These are phyloP conservation scores for Electrona antarctica DNA, from an alignment of 2,113 vertebrate genomes.

Conservation along the genomic window DNA sequence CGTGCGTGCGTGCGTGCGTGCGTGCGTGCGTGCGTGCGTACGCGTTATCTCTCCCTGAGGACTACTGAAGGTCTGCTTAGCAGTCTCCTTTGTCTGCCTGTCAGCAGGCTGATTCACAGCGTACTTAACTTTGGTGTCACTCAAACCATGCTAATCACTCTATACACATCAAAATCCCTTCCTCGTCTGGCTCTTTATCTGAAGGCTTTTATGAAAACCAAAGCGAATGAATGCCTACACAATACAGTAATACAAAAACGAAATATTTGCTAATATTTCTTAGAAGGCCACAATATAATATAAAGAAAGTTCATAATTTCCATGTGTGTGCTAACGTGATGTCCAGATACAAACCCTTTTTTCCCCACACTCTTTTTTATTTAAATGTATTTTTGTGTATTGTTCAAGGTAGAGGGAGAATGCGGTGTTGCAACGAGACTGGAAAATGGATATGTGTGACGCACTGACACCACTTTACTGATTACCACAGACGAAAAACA, in stretches of 20 bases:
- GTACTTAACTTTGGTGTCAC: conserved; percentile 16
- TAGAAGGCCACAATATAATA: not conserved
- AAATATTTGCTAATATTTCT: conserved; percentile 5
- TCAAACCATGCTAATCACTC: conserved; percentile 42
- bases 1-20: not conserved
- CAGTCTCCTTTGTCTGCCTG: conserved; percentile 29
- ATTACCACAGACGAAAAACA: no score
- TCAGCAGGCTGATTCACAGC: conserved; percentile 31
- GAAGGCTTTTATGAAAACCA: conserved; percentile 22
- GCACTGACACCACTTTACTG: no score
- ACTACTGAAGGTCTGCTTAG: conserved; percentile 11
- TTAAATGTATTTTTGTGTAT: no score
- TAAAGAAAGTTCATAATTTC: no score
- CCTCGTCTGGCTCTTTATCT: conserved; percentile 13
- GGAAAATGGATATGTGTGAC: no score
- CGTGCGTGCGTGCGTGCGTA: no score
- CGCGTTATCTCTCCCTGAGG: not conserved
- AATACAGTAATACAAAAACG: conserved; percentile 4
- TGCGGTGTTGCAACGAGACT: no score
- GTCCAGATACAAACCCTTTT: no score
- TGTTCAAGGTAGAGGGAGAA: no score
- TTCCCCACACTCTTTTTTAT: no score
- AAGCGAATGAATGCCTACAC: conserved; percentile 18
- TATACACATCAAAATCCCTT: conserved; percentile 26
- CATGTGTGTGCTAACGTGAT: no score